Conservation (phyloP, 2,113 vertebrate species). For the Nyctereutes procyonoides region DNA sequence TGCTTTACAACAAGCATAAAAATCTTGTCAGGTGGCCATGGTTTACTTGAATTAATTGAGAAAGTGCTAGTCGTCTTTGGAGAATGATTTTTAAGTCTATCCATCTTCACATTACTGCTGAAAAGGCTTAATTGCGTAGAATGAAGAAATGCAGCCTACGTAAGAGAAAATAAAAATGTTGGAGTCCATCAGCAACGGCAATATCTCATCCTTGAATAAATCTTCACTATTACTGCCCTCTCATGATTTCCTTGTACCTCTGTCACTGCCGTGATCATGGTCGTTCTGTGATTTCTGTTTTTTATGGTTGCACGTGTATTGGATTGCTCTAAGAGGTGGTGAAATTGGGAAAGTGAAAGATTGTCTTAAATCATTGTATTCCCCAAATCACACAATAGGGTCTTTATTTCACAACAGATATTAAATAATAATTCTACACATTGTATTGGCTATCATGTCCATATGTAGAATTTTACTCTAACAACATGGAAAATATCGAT, state of each 20-base stretch:
- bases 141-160: background rate
- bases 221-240: background rate
- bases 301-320: background rate
- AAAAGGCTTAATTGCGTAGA: background rate
- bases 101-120: background rate
- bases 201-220: background rate
- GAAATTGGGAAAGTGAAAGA: background rate
- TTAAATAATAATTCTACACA: background rate
- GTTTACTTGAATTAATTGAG: background rate
- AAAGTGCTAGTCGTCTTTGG: background rate
- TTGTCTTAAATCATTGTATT: background rate
- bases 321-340: background rate
- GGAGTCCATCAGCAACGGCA: background rate
- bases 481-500: background rate
- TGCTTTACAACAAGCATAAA: background rate
- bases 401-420: background rate
- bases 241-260: background rate
- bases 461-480: background rate
- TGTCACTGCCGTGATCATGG: rapidly evolving
- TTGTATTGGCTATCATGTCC: background rate
- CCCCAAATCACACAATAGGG: background rate
- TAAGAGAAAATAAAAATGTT: background rate
- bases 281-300: no score
- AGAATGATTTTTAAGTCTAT: background rate
- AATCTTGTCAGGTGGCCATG: background rate